Evolutionary conservation across 2,888 invertebrate genomes (phyloP), one percentile per base, ranked within the genome.

Genomic region (Tiliacea citrago): DNA sequence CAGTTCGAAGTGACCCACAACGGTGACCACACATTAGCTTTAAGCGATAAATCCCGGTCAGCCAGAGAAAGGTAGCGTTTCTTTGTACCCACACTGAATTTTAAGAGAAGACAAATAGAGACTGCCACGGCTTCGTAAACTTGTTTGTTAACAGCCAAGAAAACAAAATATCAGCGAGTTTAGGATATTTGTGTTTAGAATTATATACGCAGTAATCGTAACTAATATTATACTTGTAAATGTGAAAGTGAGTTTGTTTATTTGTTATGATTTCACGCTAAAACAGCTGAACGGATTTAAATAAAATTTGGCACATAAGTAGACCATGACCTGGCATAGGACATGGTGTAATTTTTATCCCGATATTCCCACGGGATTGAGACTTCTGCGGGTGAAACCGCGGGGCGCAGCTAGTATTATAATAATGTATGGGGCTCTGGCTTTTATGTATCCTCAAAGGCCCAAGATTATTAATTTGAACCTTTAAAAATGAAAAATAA

Each of bases 1-100:
- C 61, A 66, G 65, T 61, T 57, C 24, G 35, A 47, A 65, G n/a
- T 42, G 42, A 73, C 73, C 69, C 72, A 65, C 75, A 76, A 68
- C 68, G 71, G 76, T 79, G 75, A 79, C 82, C 88, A 77, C 81
- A 69, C 71, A 83, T 87, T 84, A 86, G 78, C 76, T 77, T 51
- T 45, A n/a, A 77, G 70, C 81, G 63, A 83, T 88, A 87, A 88
- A 88, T 88, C 87, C 81, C 61, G 70, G 76, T 74, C 72, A 68
- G 76, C 62, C 79, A 75, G 71, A 74, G 69, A 68, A 74, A 84
- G 83, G 47, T 65, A 75, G 66, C 80, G 65, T 78, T 87, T 85
- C 82, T 85, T 86, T 83, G 75, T 75, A 82, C 85, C 77, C 83
- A 42, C 82, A 73, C 79, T 88, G 87, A 88, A 88, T 88, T 88